Conservation (phyloP, 2,888 invertebrate species). For the Limnephilus marmoratus region DNA sequence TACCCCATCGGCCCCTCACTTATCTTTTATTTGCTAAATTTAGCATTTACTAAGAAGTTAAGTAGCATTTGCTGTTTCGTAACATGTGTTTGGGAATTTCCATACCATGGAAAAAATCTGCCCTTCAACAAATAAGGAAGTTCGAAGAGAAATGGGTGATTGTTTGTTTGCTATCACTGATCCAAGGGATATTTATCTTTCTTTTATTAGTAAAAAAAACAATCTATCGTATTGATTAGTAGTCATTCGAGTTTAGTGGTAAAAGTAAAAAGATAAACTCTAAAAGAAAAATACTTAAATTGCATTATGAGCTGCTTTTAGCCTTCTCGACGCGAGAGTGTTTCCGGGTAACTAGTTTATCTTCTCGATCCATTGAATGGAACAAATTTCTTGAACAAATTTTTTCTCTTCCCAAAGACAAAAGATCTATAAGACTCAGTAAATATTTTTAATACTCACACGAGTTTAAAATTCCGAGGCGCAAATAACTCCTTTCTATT, state of each 20-base stretch:
- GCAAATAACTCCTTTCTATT: too few species aligned
- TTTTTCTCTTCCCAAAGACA: too few species aligned
- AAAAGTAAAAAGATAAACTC: neutral
- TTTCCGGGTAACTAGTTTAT: neutral
- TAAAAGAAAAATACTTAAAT: neutral
- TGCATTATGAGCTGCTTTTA: neutral
- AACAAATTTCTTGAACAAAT: neutral
- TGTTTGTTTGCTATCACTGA: neutral
- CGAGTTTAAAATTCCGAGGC: too few species aligned
- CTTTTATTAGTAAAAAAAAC: neutral
- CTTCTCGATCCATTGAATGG: neutral
- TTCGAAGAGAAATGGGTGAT: neutral
- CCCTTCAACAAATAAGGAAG: neutral
- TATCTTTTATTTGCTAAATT: neutral
- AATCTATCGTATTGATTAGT: neutral
- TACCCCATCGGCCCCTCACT: neutral
- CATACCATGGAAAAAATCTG: neutral
- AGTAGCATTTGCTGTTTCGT: too few species aligned
- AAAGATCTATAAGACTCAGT: too few species aligned
- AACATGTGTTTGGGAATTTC: too few species aligned
- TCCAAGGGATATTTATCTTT: neutral
- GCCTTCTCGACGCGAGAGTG: neutral
- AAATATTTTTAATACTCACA: too few species aligned
- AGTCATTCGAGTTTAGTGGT: too few species aligned
- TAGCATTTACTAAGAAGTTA: neutral